A percentile compares a stretch with the other conserved stretches of the same genome.
Evolutionary conservation across 2,888 invertebrate species (phyloP).

Genomic region (Mythimna ferrago): DNA sequence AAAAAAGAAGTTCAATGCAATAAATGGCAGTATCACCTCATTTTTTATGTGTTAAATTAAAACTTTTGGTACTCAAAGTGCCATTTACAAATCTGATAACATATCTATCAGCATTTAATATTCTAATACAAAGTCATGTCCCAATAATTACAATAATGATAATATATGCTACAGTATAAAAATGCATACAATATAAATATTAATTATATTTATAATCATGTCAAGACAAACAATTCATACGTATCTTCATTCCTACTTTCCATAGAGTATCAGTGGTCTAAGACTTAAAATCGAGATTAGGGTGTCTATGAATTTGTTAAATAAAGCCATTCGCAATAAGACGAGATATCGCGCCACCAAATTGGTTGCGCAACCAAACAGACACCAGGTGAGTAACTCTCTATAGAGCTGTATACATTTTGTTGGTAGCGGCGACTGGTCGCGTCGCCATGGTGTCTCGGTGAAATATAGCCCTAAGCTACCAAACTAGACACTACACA

Average conservation of each 20-base stretch:
- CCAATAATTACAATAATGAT: slow-evolving; percentile 5
- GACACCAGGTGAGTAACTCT: no score
- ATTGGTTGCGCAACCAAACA: no score
- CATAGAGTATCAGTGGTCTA: slow-evolving; percentile 34
- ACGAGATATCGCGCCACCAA: no score
- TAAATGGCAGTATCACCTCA: no score
- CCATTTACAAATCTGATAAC: slow-evolving; percentile 26
- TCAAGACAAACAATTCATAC: slow-evolving; percentile 26
- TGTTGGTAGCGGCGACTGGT: no score
- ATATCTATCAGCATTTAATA: slow-evolving; percentile 18
- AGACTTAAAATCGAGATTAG: background rate
- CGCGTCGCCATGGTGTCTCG: no score
- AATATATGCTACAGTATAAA: slow-evolving; percentile 43
- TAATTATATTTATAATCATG: background rate
- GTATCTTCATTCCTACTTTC: slow-evolving; percentile 22
- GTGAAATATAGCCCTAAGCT: no score
- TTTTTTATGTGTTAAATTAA: slow-evolving; percentile 41
- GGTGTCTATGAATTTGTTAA: slow-evolving; percentile 27
- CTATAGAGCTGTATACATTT: no score
- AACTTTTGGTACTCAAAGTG: slow-evolving; percentile 40
- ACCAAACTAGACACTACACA: no score
- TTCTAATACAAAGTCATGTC: slow-evolving; percentile 26
- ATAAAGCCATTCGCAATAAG: background rate
- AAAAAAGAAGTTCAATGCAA: no score
- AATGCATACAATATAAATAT: slow-evolving; percentile 44